These are phyloP conservation scores for Botia kubotai DNA, from an alignment of 2,797 vertebrate species.

Conservation along the genomic window DNA sequence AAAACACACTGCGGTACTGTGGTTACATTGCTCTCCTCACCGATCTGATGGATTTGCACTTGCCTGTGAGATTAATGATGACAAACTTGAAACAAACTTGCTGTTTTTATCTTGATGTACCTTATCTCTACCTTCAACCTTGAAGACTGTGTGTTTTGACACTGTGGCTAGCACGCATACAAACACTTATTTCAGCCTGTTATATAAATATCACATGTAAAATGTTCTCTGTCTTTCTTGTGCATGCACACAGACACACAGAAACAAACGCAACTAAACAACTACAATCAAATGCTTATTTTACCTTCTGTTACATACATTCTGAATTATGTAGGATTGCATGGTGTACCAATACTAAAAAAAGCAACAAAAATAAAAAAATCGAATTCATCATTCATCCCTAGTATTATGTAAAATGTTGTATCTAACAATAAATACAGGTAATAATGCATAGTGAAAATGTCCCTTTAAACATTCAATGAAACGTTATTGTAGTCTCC, in stretches of 20 bases:
- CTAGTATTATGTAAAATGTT: neutral
- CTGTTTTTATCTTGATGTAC: constrained; percentile 62
- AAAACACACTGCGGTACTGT: constrained; percentile 39
- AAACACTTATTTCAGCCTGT: constrained; percentile 64
- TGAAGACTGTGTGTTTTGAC: constrained; percentile 21
- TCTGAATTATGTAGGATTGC: neutral
- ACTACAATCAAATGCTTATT: neutral
- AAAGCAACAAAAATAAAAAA: too few relatives aligned
- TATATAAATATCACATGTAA: constrained; percentile 14
- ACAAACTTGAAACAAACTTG: constrained; percentile 67
- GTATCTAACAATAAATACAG: neutral
- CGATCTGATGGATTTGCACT: constrained; percentile 26
- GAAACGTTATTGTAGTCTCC: neutral
- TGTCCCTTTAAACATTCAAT: neutral
- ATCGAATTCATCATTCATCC: too few relatives aligned
- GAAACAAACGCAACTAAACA: neutral
- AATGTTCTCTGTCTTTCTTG: constrained; percentile 14
- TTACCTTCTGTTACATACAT: neutral
- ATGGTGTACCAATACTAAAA: neutral
- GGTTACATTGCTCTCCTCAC: constrained; percentile 47
- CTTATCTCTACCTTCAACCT: constrained; percentile 64
- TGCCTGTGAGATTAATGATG: constrained; percentile 63
- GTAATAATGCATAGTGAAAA: too few relatives aligned
- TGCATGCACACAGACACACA: neutral
- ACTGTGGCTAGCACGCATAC: constrained; percentile 42